These are phyloP conservation scores for Notothenia coriiceps DNA, from an alignment of 2,113 vertebrate species.

Conservation along the genomic window DNA sequence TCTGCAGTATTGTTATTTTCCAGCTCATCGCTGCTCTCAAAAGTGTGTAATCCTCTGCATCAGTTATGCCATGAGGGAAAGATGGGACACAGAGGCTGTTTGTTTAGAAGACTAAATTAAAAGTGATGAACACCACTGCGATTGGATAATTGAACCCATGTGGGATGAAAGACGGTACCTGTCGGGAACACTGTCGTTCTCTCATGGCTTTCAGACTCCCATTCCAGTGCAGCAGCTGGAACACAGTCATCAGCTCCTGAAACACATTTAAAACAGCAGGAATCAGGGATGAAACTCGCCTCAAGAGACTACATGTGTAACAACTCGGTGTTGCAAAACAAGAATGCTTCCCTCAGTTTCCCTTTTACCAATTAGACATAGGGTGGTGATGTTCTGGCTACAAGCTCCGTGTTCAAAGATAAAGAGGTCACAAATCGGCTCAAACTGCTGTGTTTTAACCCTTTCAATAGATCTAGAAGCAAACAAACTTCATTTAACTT, in stretches of 20 bases:
- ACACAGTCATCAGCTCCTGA: slow-evolving; percentile 98
- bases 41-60: neutral
- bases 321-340: neutral
- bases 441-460: neutral
- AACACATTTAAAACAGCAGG: neutral
- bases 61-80: neutral
- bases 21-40: neutral
- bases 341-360: neutral
- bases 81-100: neutral
- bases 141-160: slow-evolving; percentile 18
- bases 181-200: slow-evolving; percentile 96
- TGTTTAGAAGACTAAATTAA: slow-evolving; percentile 8
- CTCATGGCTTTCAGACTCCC: slow-evolving; percentile 98
- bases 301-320: neutral
- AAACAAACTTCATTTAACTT: neutral
- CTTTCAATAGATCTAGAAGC: too few relatives aligned
- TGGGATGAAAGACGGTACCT: slow-evolving; percentile 82
- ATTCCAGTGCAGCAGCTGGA: slow-evolving; percentile 98
- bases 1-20: slow-evolving; percentile 4
- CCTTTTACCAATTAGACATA: neutral
- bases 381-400: neutral
- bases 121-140: slow-evolving; percentile 2
- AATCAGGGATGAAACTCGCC: slow-evolving; percentile 1
- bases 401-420: neutral
- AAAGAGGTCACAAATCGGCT: slow-evolving; percentile 13